phyloP scores from a whole-genome alignment of 2,797 vertebrate genomes.

The Ispidina picta region DNA sequence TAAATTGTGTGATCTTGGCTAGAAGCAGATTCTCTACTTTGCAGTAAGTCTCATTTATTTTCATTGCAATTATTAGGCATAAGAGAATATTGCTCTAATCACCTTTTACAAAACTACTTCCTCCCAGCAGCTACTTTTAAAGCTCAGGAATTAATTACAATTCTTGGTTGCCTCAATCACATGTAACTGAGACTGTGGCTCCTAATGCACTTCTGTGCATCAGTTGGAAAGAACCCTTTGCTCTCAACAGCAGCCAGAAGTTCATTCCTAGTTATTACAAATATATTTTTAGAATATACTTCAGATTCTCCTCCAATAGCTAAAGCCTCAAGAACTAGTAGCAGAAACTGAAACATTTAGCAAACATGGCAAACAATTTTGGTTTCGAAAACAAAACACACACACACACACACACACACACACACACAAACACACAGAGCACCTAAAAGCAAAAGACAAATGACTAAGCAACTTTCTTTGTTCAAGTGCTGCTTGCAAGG shows the following conservation, averaged over 20 bases:
- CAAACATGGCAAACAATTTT: neutral
- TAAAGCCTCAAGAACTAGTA: neutral
- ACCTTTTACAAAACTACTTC: neutral
- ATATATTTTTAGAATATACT: slow-evolving; percentile 15
- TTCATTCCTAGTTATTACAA: neutral
- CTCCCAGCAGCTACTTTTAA: neutral
- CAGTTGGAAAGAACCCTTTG: neutral
- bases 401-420: too few relatives aligned
- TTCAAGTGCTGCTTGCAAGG: neutral
- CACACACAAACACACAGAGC: too few relatives aligned
- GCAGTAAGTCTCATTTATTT: neutral
- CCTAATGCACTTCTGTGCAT: neutral
- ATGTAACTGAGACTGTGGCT: neutral
- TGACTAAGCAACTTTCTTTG: neutral
- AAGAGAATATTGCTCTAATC: neutral
- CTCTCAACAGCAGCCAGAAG: neutral
- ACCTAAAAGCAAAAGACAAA: too few relatives aligned
- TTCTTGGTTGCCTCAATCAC: neutral
- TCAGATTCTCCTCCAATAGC: slow-evolving; percentile 1
- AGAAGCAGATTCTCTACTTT: neutral
- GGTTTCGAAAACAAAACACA: neutral
- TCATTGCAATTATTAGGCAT: neutral
- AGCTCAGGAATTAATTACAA: neutral
- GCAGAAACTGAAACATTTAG: neutral
- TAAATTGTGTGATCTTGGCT: neutral